Evolutionary conservation across 2,888 invertebrate species (phyloP).

Genomic region (Ferdinandea cuprea): DNA sequence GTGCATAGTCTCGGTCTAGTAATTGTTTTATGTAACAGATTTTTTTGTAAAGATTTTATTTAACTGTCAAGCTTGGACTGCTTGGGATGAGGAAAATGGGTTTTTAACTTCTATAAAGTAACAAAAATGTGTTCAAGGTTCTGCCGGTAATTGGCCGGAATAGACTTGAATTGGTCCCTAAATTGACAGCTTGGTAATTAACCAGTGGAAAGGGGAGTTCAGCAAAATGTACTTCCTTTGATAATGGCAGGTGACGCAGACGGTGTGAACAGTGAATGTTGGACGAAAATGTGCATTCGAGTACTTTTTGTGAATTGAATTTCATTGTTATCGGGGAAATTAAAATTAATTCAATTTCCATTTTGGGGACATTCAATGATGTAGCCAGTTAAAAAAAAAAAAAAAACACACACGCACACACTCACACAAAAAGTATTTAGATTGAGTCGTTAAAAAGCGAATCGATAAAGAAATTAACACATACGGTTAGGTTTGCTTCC

Average conservation of each 20-base stretch:
- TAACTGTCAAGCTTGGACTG: not conserved
- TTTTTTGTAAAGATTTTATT: slow-evolving; percentile 15
- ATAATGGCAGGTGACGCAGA: slow-evolving; percentile 2
- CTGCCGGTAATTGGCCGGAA: slow-evolving; percentile 39
- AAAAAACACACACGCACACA: no score
- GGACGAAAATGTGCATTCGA: not conserved
- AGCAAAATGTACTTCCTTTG: no score
- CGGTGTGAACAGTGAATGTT: no score
- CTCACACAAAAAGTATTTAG: not conserved
- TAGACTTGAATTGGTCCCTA: slow-evolving; percentile 46
- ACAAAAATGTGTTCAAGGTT: slow-evolving; percentile 29
- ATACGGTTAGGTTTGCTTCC: not conserved
- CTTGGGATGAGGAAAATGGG: not conserved
- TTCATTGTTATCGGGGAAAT: slow-evolving; percentile 40
- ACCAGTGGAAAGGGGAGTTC: not conserved
- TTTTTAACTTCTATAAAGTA: slow-evolving; percentile 6
- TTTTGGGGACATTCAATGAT: slow-evolving; percentile 9
- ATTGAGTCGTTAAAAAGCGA: slow-evolving; percentile 18
- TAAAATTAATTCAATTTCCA: slow-evolving; percentile 51
- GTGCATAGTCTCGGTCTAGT: slow-evolving; percentile 8
- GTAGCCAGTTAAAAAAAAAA: not conserved
- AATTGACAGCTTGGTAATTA: slow-evolving; percentile 58
- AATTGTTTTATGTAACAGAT: slow-evolving; percentile 52
- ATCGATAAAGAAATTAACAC: slow-evolving; percentile 36
- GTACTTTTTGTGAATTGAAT: slow-evolving; percentile 5